Conservation (phyloP, 2,888 invertebrate genomes). For the Perithous albicinctus region DNA sequence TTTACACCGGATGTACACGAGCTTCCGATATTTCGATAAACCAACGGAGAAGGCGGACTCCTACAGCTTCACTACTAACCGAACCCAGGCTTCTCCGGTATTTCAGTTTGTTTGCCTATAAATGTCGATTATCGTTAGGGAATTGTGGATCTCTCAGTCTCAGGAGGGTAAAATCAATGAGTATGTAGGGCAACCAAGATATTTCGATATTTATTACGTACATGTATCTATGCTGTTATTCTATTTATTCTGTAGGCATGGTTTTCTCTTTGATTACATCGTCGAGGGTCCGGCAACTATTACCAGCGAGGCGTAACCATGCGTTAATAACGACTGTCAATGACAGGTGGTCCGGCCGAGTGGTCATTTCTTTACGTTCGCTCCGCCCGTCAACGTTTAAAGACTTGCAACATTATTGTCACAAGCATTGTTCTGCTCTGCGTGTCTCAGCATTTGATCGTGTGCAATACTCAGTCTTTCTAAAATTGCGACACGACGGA, state of each 20-base stretch:
- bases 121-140: slow-evolving; percentile 45
- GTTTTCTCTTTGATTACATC: slow-evolving; percentile 25
- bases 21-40: slow-evolving; percentile 65
- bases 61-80: slow-evolving; percentile 20
- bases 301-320: slow-evolving; percentile 74
- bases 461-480: slow-evolving; percentile 4
- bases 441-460: background rate
- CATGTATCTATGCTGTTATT: background rate
- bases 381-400: slow-evolving; percentile 26
- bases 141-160: slow-evolving; percentile 22
- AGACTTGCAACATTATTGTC: slow-evolving; percentile 42
- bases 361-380: slow-evolving; percentile 43
- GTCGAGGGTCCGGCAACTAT: slow-evolving; percentile 48
- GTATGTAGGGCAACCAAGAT: background rate
- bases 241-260: background rate
- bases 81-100: slow-evolving; percentile 33
- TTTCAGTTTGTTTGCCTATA: slow-evolving; percentile 50
- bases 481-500: slow-evolving; percentile 31
- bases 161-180: background rate
- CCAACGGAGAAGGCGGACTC: slow-evolving; percentile 40
- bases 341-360: slow-evolving; percentile 78
- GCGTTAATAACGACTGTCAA: slow-evolving; percentile 81
- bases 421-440: slow-evolving; percentile 50
- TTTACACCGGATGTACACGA: slow-evolving; percentile 60
- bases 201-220: slow-evolving; percentile 4